Evolutionary conservation across 2,113 vertebrate species (phyloP).

Genomic region (Daphoenositta chrysoptera): DNA sequence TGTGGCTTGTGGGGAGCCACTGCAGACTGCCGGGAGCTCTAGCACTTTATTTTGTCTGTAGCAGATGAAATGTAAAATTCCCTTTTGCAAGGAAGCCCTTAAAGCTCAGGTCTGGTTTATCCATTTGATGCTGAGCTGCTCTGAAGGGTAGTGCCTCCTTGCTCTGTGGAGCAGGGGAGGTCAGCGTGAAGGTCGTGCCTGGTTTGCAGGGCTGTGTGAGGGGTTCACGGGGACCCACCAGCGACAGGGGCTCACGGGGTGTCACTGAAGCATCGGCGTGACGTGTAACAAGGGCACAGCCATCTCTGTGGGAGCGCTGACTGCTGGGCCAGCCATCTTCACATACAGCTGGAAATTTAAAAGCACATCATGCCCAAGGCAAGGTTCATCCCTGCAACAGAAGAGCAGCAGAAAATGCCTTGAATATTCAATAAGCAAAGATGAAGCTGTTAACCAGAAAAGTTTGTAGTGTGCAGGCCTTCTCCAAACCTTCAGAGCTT

Average conservation of each 20-base stretch:
- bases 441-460: neutral
- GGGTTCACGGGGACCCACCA: neutral
- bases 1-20: neutral
- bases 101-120: neutral
- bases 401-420: neutral
- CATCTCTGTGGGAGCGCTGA: neutral
- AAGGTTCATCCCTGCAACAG: neutral
- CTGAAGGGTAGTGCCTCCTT: neutral
- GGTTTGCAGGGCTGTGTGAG: neutral
- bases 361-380: neutral
- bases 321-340: neutral
- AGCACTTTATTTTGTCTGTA: neutral
- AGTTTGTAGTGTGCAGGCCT: neutral
- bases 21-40: neutral
- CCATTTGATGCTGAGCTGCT: neutral
- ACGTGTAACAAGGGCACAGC: neutral
- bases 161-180: neutral
- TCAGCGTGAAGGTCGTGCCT: neutral
- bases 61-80: neutral
- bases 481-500: neutral
- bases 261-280: accelerated
- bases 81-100: neutral
- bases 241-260: neutral
- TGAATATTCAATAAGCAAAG: neutral
- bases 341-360: neutral